These are phyloP conservation scores for Desmophyllum pertusum DNA, from an alignment of 92 coral and sea anemone genomes.

Conservation along the genomic window DNA sequence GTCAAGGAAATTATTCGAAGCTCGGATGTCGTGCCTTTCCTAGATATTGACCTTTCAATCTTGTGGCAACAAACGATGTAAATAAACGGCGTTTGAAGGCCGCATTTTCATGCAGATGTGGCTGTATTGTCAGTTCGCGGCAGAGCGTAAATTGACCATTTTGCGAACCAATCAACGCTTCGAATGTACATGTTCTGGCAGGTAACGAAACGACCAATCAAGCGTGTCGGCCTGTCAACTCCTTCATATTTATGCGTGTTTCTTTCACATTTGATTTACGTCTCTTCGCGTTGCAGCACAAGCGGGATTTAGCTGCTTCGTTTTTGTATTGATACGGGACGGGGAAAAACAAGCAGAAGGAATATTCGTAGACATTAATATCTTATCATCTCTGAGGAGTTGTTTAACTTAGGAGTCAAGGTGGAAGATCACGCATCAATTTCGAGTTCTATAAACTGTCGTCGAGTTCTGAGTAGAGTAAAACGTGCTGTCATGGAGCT, in stretches of 20 bases:
- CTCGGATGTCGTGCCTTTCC: neutral
- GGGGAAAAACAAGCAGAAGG: slow-evolving; percentile 8
- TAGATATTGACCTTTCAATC: slow-evolving; percentile 18
- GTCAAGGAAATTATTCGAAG: slow-evolving; percentile 1
- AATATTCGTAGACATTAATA: slow-evolving; percentile 10
- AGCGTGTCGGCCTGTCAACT: slow-evolving; percentile 18
- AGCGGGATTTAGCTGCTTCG: neutral
- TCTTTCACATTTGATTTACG: neutral
- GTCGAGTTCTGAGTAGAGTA: slow-evolving; percentile 30
- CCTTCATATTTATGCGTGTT: slow-evolving; percentile 15
- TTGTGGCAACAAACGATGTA: neutral
- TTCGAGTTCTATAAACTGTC: slow-evolving; percentile 30
- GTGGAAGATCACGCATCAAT: slow-evolving; percentile 40
- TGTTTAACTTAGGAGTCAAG: slow-evolving; percentile 26
- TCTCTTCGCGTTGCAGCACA: neutral
- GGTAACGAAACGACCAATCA: neutral
- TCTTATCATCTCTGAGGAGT: slow-evolving; percentile 11
- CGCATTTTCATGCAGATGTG: slow-evolving; percentile 28
- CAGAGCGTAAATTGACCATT: slow-evolving; percentile 6
- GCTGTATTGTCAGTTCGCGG: neutral
- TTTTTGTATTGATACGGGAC: neutral
- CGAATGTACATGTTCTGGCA: slow-evolving; percentile 38
- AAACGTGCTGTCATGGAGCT: slow-evolving; percentile 64
- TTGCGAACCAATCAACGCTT: slow-evolving; percentile 42
- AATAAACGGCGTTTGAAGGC: neutral